Evolutionary conservation across 2,888 invertebrate genomes (phyloP), one percentile per base, ranked within the genome.

Genomic region (Phaedon cochleariae): DNA sequence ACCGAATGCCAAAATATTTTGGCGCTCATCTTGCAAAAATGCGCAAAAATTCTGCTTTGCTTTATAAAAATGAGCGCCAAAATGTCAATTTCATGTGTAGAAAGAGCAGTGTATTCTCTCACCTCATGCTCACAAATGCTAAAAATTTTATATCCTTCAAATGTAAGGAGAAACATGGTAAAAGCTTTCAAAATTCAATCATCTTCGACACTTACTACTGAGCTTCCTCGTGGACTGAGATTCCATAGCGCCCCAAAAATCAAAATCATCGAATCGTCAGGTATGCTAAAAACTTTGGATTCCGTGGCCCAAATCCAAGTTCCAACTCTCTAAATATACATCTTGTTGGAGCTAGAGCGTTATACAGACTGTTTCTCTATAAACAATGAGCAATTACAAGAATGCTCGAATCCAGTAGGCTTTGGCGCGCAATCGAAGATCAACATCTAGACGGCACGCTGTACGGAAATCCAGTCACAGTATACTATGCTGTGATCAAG

Each of bases 291-390:
- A 68, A 57, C 60, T 62, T 68, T 41, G 49, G 64, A 67, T 69
- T 69, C 62, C 64, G 67, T 69, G 69, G 69, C 66, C 66, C 55
- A 61, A 59, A 59, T 69, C 69, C 69, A 69, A 69, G 59, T 64
- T 54, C n/a, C 58, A 41, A n/a, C n/a, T 45, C 61, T 62, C 64
- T 67, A 67, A 64, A 67, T 67, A 67, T 67, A 67, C 59, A 62
- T 54, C 37, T 49, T 53, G 59, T 45, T 52, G 51, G 51, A 52
- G 31, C 21, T 62, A 45, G 48, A 55, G 55, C 26, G n/a, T n/a
- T n/a, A n/a, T n/a, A n/a, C n/a, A n/a, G n/a, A n/a, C n/a, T 48
- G 62, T 62, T 60, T 62, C 59, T 66, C 59, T 61, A 15, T 21
- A 64, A 60, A 64, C 64, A 64, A 64, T 60, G 37, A 63, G 18